These are phyloP conservation scores for Plagodis dolabraria DNA, from an alignment of 2,888 invertebrate genomes.

Conservation along the genomic window DNA sequence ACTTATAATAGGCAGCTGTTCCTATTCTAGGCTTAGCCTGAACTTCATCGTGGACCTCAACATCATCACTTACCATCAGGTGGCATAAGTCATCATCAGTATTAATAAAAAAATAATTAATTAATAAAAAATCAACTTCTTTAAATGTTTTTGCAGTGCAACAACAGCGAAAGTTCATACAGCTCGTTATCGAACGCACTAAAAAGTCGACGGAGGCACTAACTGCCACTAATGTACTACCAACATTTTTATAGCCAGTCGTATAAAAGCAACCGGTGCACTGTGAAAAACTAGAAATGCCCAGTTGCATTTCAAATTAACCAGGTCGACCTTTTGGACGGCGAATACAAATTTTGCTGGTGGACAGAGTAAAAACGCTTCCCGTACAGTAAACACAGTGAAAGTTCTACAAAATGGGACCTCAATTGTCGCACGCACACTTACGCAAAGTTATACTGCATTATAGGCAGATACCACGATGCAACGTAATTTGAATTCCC, in stretches of 20 bases:
- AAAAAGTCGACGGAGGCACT: slow-evolving; percentile 46
- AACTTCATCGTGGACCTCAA: too few species aligned
- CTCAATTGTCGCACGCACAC: background rate
- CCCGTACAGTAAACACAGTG: slow-evolving; percentile 11
- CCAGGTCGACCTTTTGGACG: slow-evolving; percentile 64
- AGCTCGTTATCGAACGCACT: slow-evolving; percentile 42
- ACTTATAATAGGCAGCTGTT: too few species aligned
- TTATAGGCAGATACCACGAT: too few species aligned
- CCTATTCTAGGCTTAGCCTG: too few species aligned
- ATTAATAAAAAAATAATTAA: too few species aligned
- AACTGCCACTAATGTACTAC: slow-evolving; percentile 44
- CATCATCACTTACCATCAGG: too few species aligned
- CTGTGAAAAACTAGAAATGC: slow-evolving; percentile 64
- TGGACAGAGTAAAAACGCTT: slow-evolving; percentile 69
- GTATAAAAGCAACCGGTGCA: slow-evolving; percentile 52
- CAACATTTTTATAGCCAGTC: slow-evolving; percentile 52
- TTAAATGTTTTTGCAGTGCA: slow-evolving; percentile 25
- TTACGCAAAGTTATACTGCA: background rate
- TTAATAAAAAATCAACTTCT: background rate
- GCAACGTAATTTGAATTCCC: too few species aligned
- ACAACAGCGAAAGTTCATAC: slow-evolving; percentile 30
- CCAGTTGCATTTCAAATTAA: slow-evolving; percentile 79
- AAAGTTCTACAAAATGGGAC: background rate
- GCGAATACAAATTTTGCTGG: slow-evolving; percentile 76
- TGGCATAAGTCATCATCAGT: too few species aligned